phyloP scores from a whole-genome alignment of 2,888 invertebrate species.

The Tetragonula carbonaria region DNA sequence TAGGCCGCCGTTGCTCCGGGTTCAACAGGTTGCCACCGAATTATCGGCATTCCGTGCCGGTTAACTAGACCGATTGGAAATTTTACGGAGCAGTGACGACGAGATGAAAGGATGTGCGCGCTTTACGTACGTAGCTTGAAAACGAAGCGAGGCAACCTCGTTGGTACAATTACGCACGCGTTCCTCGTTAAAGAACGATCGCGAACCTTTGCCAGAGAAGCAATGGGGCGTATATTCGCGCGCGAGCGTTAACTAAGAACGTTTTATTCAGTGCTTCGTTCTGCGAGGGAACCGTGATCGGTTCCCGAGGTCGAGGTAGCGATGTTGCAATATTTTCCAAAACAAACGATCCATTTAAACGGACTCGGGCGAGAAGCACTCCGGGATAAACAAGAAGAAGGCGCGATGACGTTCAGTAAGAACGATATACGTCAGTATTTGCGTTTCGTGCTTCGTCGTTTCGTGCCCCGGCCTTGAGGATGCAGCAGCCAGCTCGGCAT shows the following conservation, averaged over 20 bases:
- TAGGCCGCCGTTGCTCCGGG: slow-evolving; percentile 30
- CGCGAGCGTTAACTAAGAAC: slow-evolving; percentile 20
- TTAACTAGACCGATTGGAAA: slow-evolving; percentile 25
- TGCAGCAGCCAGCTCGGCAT: slow-evolving; percentile 21
- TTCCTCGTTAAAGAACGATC: slow-evolving; percentile 9
- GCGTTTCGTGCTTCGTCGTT: slow-evolving; percentile 35
- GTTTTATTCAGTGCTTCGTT: neutral
- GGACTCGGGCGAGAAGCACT: neutral
- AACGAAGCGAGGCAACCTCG: too few relatives aligned
- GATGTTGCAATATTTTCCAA: slow-evolving; percentile 45
- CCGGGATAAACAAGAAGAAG: slow-evolving; percentile 20
- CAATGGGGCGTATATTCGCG: neutral
- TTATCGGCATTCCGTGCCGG: slow-evolving; percentile 12
- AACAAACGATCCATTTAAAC: slow-evolving; percentile 57
- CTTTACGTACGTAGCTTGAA: too few relatives aligned
- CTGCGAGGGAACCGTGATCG: neutral
- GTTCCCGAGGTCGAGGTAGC: slow-evolving; percentile 19
- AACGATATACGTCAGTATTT: slow-evolving; percentile 14
- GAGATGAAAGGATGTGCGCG: neutral
- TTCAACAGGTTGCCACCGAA: slow-evolving; percentile 55
- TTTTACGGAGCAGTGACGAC: neutral
- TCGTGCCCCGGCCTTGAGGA: slow-evolving; percentile 47
- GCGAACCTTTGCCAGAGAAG: neutral
- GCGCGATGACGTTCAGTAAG: neutral
- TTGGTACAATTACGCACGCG: slow-evolving; percentile 10